Percentiles rank a stretch among this genome's conserved stretches.
These are phyloP conservation scores for Perca fluviatilis DNA, from an alignment of 2,113 vertebrate genomes.

Conservation along the genomic window DNA sequence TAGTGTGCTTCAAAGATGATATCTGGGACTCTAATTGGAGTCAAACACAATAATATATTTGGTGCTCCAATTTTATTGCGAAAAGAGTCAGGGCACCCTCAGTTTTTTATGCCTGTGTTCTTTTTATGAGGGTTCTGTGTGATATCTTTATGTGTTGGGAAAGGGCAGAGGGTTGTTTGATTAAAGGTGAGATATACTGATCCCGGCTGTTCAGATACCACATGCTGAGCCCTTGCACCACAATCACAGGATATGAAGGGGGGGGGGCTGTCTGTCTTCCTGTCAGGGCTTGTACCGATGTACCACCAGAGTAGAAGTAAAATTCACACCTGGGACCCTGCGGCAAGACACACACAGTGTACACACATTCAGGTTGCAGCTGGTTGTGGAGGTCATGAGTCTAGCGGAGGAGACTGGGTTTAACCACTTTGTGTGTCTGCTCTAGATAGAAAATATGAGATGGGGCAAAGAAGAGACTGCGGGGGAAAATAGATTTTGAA, in stretches of 20 bases:
- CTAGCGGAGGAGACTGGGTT: not conserved
- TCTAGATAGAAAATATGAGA: not conserved
- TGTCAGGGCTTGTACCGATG: conserved; percentile 67
- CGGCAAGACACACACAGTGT: conserved; percentile 35
- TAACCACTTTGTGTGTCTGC: conserved; percentile 22
- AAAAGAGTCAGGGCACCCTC: not conserved
- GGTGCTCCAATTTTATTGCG: conserved; percentile 35
- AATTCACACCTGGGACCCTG: conserved; percentile 72
- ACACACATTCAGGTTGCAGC: conserved; percentile 23
- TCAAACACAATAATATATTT: conserved; percentile 54
- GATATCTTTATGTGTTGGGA: conserved; percentile 24
- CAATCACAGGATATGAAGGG: conserved; percentile 61
- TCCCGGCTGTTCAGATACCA: conserved; percentile 49
- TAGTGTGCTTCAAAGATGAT: conserved; percentile 57
- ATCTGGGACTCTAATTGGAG: conserved; percentile 59
- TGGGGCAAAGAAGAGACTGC: not conserved
- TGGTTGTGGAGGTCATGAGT: conserved; percentile 32
- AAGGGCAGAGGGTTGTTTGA: conserved; percentile 18
- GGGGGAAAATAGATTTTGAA: conserved; percentile 18
- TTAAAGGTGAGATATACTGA: conserved; percentile 55
- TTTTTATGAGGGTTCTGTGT: conserved; percentile 49
- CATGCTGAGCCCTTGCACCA: conserved; percentile 13
- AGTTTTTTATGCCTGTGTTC: conserved; percentile 30
- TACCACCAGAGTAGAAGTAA: conserved; percentile 55
- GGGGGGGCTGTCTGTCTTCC: conserved; percentile 38